Evolutionary conservation across 64 coral and sea anemone species (phyloP), one percentile per base, ranked within the genome.

Genomic region (Stichodactyla mertensii): DNA sequence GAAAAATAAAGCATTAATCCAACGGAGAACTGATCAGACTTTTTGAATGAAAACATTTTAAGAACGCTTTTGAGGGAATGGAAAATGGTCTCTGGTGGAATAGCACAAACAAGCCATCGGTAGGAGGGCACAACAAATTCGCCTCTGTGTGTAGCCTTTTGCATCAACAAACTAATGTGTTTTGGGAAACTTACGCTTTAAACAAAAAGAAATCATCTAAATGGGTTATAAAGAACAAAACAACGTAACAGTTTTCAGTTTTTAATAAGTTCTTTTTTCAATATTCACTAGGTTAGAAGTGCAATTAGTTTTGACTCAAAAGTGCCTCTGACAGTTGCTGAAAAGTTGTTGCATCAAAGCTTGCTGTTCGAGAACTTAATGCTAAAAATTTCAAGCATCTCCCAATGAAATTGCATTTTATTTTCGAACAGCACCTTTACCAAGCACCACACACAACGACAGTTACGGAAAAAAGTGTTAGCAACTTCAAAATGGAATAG

Each of bases 191-290:
- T 74, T 74, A 74, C 10, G 24, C 11, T 74, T 74, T 27, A 74
- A 74, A 74, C 69, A 74, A 74, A 74, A 74, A 74, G 69, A 74
- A 74, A 74, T 14, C 69, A 31, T 74, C 69, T 74, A 74, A 74
- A 74, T 36, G 69, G 69, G 69, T 74, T 31, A 74, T 74, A 74
- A 74, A 74, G 24, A 74, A 74, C 69, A 26, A 74, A 74, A 74
- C 10, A 74, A 74, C 16, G 27, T 74, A 74, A 74, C 9, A 66
- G 19, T 66, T 66, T n/a, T 66, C 20, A n/a, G 36, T 66, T 31
- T 31, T 74, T 6, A 74, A 12, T 31, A 31, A 74, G 10, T 31
- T 74, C 24, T 74, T 74, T 74, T 74, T 36, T 74, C 12, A 27
- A 31, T 74, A 74, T 74, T 71, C 22, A 13, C 22, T 74, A 26